phyloP scores from a whole-genome alignment of 2,797 vertebrate species.

The Poeciliopsis turneri region DNA sequence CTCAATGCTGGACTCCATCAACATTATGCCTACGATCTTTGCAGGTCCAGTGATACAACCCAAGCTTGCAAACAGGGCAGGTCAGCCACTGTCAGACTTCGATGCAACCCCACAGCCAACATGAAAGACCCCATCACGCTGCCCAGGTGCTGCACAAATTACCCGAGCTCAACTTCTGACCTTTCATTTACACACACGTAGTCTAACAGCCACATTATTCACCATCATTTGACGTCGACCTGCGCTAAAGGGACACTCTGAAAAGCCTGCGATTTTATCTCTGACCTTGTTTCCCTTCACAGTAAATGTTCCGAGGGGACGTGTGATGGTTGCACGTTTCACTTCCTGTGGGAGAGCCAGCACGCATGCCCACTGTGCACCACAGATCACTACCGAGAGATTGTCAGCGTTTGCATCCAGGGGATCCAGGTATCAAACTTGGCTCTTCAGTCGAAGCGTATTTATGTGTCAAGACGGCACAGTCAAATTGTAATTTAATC shows the following conservation, averaged over 20 bases:
- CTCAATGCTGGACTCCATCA: background rate
- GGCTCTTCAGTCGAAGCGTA: background rate
- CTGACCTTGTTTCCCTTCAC: conserved; percentile 29
- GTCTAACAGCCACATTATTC: background rate
- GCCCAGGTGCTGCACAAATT: conserved; percentile 81
- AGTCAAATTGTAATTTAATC: background rate
- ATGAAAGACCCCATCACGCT: conserved; percentile 76
- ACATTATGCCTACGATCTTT: conserved; percentile 16
- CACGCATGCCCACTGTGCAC: conserved; percentile 92
- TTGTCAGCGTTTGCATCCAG: conserved; percentile 87
- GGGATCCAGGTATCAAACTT: conserved; percentile 87
- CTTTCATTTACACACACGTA: conserved; percentile 1
- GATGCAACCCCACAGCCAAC: conserved; percentile 82
- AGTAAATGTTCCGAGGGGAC: conserved; percentile 94
- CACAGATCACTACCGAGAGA: conserved; percentile 86
- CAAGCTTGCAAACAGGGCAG: conserved; percentile 89
- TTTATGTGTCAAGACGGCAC: background rate
- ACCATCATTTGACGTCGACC: conserved; percentile 9
- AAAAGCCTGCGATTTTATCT: conserved; percentile 8
- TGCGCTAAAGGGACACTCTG: conserved; percentile 16
- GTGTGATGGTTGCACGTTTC: conserved; percentile 93
- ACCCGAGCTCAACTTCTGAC: conserved; percentile 20
- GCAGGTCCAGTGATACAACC: conserved; percentile 88
- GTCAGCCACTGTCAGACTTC: conserved; percentile 86
- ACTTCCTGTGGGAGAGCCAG: conserved; percentile 90